phyloP scores from a whole-genome alignment of 1,140 invertebrate genomes.

The Palaemon carinicauda region DNA sequence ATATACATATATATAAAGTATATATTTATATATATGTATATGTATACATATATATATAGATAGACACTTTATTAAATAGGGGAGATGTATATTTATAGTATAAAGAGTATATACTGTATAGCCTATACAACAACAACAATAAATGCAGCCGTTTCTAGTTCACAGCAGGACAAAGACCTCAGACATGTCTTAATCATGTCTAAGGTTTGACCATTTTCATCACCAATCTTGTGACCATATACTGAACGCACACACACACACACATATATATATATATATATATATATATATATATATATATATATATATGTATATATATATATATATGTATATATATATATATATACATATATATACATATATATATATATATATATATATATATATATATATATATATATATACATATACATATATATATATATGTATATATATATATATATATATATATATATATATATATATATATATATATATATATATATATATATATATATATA shows the following conservation, averaged over 20 bases:
- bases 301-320: constrained; percentile 2
- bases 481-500: not conserved
- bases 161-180: no score
- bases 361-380: not conserved
- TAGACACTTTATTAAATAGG: no score
- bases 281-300: not conserved
- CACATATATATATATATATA: constrained; percentile 12
- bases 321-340: not conserved
- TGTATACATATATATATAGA: no score
- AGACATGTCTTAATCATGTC: no score
- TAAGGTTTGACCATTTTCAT: no score
- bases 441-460: not conserved
- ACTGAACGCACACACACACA: not conserved
- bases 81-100: no score
- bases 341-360: not conserved
- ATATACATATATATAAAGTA: not conserved
- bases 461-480: not conserved
- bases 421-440: constrained; percentile 9
- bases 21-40: not conserved
- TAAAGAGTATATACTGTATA: no score
- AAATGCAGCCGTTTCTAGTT: no score
- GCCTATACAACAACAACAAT: no score
- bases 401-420: not conserved
- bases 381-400: not conserved
- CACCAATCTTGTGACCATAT: not conserved